phyloP scores from a whole-genome alignment of 2,888 invertebrate species.

The Molorchus minor region DNA sequence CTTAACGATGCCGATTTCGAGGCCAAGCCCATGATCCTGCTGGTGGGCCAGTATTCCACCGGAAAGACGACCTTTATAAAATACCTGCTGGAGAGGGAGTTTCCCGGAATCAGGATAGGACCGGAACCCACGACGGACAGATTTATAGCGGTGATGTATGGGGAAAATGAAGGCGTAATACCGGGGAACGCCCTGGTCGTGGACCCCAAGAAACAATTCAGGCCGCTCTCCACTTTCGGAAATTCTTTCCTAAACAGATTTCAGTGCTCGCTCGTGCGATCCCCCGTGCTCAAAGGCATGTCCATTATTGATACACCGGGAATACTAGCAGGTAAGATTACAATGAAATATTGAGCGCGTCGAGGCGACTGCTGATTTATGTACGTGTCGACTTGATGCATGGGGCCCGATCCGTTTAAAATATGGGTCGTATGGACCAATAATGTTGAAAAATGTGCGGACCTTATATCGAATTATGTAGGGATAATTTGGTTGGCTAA shows the following conservation, averaged over 20 bases:
- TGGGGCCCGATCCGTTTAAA: conserved; percentile 39
- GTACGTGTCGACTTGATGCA: conserved; percentile 37
- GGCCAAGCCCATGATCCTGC: conserved; percentile 96
- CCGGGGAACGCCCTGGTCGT: conserved; percentile 98
- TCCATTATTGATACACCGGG: conserved; percentile 98
- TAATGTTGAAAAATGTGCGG: conserved; percentile 35
- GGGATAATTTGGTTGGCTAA: conserved; percentile 21
- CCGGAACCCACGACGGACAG: conserved; percentile 99
- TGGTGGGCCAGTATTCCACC: conserved; percentile 98
- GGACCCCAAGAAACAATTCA: conserved; percentile 95
- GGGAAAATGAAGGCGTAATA: conserved; percentile 86
- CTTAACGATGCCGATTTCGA: conserved; percentile 97
- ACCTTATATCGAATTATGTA: conserved; percentile 22
- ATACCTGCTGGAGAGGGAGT: conserved; percentile 91
- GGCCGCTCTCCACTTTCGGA: conserved; percentile 94
- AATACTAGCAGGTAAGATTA: conserved; percentile 66
- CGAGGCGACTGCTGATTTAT: conserved; percentile 33
- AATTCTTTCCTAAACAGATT: conserved; percentile 98
- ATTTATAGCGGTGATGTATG: conserved; percentile 97
- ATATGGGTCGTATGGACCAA: conserved; percentile 38
- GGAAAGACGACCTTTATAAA: conserved; percentile 92
- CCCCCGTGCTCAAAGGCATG: conserved; percentile 91
- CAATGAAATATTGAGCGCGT: conserved; percentile 25
- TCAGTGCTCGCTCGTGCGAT: conserved; percentile 91
- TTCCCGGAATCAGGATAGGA: conserved; percentile 97